Percentiles rank a stretch among this genome's conserved stretches.
Evolutionary conservation across 2,113 vertebrate species (phyloP).

Genomic region (Phyllostomus discolor): DNA sequence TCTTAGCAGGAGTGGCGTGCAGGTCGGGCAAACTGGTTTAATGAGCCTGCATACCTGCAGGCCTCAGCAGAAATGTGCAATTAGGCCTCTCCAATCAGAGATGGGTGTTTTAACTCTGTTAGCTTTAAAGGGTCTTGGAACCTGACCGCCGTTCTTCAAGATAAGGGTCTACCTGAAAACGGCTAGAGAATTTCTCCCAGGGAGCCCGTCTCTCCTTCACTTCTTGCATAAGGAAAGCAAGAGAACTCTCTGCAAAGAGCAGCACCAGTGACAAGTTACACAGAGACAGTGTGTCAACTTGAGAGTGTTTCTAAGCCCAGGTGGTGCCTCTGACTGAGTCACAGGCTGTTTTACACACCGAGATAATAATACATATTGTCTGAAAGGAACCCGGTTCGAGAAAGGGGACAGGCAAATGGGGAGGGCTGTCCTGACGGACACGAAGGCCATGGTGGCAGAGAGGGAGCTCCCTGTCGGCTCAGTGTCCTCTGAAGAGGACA

Average conservation of each 20-base stretch:
- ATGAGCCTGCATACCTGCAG: neutral
- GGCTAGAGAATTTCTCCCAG: neutral
- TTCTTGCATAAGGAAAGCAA: neutral
- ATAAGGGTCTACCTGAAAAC: neutral
- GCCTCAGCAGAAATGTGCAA: neutral
- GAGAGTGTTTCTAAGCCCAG: neutral
- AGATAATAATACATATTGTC: neutral
- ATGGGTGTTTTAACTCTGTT: neutral
- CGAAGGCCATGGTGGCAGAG: neutral
- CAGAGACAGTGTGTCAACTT: neutral
- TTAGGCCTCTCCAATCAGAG: neutral
- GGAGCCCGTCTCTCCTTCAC: neutral
- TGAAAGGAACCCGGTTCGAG: neutral
- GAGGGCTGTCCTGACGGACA: fast-evolving
- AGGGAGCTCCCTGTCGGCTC: neutral
- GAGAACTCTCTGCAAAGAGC: neutral
- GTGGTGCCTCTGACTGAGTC: neutral
- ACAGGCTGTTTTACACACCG: neutral
- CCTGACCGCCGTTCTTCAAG: neutral
- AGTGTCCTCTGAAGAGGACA: neutral
- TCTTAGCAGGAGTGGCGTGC: neutral
- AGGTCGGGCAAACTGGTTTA: neutral
- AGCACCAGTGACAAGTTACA: neutral
- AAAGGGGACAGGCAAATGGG: neutral
- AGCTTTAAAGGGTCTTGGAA: neutral